Evolutionary conservation across 1,140 invertebrate species (phyloP).

Genomic region (Cardiocondyla obscurior): DNA sequence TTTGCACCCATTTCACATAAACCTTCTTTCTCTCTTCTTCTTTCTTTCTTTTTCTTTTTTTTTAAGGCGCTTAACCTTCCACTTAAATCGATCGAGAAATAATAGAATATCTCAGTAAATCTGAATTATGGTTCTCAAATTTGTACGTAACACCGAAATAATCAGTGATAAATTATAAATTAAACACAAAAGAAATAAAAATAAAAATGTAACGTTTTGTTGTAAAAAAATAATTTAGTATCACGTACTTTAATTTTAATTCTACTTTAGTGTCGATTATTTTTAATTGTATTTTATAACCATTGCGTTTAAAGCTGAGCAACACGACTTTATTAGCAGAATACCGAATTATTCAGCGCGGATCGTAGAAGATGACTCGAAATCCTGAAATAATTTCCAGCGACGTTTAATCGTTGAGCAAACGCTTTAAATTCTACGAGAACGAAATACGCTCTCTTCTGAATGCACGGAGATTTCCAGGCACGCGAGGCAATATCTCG

Average conservation of each 20-base stretch:
- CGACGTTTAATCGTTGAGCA: not conserved
- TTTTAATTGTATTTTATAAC: not conserved
- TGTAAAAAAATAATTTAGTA: not conserved
- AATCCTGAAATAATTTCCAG: not conserved
- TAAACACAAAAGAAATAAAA: not conserved
- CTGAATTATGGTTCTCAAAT: slow-evolving; percentile 4
- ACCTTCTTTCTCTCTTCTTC: not conserved
- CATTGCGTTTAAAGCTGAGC: not conserved
- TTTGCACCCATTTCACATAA: slow-evolving; percentile 60
- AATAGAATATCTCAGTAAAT: not conserved
- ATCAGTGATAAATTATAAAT: not conserved
- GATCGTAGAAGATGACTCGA: not conserved
- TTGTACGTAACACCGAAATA: not conserved
- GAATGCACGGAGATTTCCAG: not conserved
- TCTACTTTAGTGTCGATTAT: not conserved
- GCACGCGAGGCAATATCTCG: slow-evolving; percentile 31
- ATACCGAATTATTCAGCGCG: not conserved
- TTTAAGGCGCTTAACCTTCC: not conserved
- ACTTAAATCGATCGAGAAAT: slow-evolving; percentile 17
- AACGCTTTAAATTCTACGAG: not conserved
- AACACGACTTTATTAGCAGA: not conserved
- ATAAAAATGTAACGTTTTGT: too few species aligned
- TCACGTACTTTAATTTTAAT: too few species aligned
- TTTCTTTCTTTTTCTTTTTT: not conserved
- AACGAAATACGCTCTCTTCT: not conserved